Percentiles rank a stretch among this genome's conserved stretches.
Evolutionary conservation across 2,888 invertebrate genomes (phyloP).

Genomic region (Polylopha cassiicola): DNA sequence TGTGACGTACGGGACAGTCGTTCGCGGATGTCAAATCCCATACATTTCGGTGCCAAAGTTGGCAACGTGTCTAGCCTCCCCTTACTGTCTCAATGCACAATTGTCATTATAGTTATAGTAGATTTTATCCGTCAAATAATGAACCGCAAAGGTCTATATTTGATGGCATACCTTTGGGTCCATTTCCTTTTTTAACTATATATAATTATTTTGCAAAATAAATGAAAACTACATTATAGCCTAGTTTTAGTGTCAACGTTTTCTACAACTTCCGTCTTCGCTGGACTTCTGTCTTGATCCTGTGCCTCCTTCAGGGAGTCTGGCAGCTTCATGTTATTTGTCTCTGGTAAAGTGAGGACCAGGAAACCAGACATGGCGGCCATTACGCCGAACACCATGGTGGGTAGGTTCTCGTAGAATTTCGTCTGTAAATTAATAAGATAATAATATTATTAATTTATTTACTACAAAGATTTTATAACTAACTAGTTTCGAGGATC

Average conservation of each 20-base stretch:
- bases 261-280: constrained; percentile 21
- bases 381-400: constrained; percentile 77
- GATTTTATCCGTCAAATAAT: no score
- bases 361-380: constrained; percentile 74
- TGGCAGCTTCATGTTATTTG: constrained; percentile 77
- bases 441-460: constrained; percentile 2
- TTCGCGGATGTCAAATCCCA: no score
- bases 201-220: no score
- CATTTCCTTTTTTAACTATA: no score
- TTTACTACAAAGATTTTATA: constrained; percentile 10
- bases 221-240: constrained; percentile 6
- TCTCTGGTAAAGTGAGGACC: constrained; percentile 79
- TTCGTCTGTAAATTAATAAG: constrained; percentile 50
- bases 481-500: no score
- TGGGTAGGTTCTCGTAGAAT: constrained; percentile 70
- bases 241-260: constrained; percentile 16
- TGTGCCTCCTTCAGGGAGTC: constrained; percentile 79
- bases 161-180: no score
- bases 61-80: no score
- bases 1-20: no score
- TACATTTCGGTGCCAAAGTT: no score
- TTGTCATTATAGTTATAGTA: no score
- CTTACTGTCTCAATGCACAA: no score
- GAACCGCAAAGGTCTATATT: no score
- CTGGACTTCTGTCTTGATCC: constrained; percentile 47